Base-by-base conservation (phyloP, 2,113 vertebrate genomes). In the Leucoraja erinaceus region DNA sequence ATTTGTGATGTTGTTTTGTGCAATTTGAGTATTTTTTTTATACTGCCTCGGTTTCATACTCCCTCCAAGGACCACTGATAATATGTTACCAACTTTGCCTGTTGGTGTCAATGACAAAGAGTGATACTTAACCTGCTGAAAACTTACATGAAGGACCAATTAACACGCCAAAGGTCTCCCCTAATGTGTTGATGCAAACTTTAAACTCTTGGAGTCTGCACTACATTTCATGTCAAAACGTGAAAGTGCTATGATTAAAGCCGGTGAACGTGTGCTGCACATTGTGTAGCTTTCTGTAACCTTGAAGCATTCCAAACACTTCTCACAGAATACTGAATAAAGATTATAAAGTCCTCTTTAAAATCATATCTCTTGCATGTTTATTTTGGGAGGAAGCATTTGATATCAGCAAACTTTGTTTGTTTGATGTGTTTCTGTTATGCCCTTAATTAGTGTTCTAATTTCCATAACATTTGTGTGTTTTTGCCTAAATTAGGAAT, bases 291-390 rank as follows among this genome's bases (percentile, higher is more conserved):
- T 91, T 12, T 91, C 90, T 72, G 31, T 91, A 54, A 91, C 68
- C 90, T 91, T 91, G 90, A 72, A 12, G 66, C 38, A 38, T 68
- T 72, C 66, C 47, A 38, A 72, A 91, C 66, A 91, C 66, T 54
- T 91, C 20, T 91, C 68, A 9, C 90, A 91, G 70, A 91, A 20
- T 74, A 91, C 90, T 28, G 90, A 91, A 91, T 91, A 91, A 91
- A 91, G 66, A 54, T 91, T 72, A 91, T 90, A 72, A 72, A 31
- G 66, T 54, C 33, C 31, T 59, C 54, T 90, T 90, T 66, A 68
- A 90, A 90, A 68, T 72, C 90, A 72, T 72, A 47, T 25, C 90
- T 91, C 90, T 54, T 11, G 5, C 16, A 25, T 28, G 22, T 22
- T 47, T 91, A 72, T 72, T 74, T 91, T 63, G 83, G 5, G 25